Conservation (phyloP, 2,888 invertebrate species). For the Andrena flavipes region DNA sequence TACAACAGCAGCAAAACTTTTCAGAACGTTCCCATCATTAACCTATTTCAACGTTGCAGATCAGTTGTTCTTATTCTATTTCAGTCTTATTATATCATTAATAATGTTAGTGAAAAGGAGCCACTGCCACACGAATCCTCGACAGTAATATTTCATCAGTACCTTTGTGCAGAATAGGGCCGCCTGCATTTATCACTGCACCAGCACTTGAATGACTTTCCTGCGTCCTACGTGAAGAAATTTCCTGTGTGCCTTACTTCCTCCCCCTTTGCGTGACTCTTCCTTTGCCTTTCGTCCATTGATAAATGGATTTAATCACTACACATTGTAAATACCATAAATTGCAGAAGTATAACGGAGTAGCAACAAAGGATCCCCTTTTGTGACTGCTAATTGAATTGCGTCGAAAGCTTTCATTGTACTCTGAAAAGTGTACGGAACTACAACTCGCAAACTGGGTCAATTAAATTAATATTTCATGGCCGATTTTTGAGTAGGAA, state of each 20-base stretch:
- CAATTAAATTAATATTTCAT: constrained; percentile 2
- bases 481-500: background rate
- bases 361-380: background rate
- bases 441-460: background rate
- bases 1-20: too few species aligned
- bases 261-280: background rate
- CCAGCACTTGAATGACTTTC: background rate
- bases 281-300: background rate
- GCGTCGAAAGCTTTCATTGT: background rate
- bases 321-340: background rate
- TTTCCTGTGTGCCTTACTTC: background rate
- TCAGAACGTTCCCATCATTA: background rate
- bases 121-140: constrained; percentile 10
- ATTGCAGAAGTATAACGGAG: background rate
- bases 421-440: background rate
- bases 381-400: background rate
- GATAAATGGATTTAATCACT: background rate
- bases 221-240: constrained; percentile 6
- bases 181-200: constrained; percentile 21
- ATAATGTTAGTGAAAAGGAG: constrained; percentile 25
- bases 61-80: constrained; percentile 2
- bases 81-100: constrained; percentile 11
- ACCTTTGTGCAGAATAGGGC: constrained; percentile 19
- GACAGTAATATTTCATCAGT: constrained; percentile 25
- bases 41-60: constrained; percentile 1